Conservation (phyloP, 2,888 invertebrate species). For the Apotomis capreana region DNA sequence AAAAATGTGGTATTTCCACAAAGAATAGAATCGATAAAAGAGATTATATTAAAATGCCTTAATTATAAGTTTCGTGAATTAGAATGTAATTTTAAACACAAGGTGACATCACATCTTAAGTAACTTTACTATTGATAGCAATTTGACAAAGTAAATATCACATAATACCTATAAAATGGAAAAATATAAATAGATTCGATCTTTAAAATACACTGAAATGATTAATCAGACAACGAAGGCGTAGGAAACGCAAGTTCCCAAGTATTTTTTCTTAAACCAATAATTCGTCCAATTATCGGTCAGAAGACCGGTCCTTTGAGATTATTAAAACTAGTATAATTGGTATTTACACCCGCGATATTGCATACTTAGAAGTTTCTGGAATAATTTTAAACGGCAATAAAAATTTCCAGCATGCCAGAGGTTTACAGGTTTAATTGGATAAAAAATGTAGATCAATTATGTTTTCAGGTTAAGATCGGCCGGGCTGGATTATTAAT, state of each 20-base stretch:
- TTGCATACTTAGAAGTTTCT: slow-evolving; percentile 26
- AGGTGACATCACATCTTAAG: too few species aligned
- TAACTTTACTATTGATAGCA: too few species aligned
- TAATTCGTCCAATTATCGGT: slow-evolving; percentile 22
- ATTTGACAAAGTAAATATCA: too few species aligned
- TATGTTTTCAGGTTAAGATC: neutral
- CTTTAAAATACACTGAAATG: too few species aligned
- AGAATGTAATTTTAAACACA: too few species aligned
- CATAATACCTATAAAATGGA: too few species aligned
- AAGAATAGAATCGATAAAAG: too few species aligned
- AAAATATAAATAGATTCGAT: too few species aligned
- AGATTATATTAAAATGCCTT: too few species aligned
- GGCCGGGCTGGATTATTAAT: neutral
- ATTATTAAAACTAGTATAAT: slow-evolving; percentile 11
- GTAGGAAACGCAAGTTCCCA: neutral
- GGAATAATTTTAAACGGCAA: slow-evolving; percentile 16
- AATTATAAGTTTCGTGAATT: too few species aligned
- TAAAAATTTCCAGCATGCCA: slow-evolving; percentile 27
- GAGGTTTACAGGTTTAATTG: slow-evolving; percentile 18
- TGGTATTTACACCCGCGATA: slow-evolving; percentile 13
- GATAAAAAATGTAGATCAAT: slow-evolving; percentile 12
- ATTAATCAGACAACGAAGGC: neutral
- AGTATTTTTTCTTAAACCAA: slow-evolving; percentile 8
- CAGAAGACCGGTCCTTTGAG: slow-evolving; percentile 19
- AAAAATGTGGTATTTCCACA: too few species aligned